Base-by-base conservation (phyloP, 64 coral and sea anemone genomes). In the Actinia tenebrosa region DNA sequence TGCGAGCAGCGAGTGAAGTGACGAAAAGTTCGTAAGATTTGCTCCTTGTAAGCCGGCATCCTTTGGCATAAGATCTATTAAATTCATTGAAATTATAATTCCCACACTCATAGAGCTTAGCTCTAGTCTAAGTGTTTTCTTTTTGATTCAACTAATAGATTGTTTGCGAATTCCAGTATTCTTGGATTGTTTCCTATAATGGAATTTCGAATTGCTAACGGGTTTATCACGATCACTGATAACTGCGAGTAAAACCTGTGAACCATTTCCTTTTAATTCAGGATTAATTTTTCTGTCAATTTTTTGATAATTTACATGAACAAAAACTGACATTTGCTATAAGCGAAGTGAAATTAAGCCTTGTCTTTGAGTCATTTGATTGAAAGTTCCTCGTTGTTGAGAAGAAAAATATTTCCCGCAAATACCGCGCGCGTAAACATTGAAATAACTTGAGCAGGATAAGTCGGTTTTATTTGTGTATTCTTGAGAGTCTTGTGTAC, bases 111-210 rank as follows among this genome's bases (percentile, higher is more conserved):
- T n/a, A 69, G 19, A 69, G 64, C 64, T 25, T 20, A 69, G 64
- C 64, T 69, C 22, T 69, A 23, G 19, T 61, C 15, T 75, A 44
- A 81, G 46, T 15, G 16, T 44, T 81, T 81, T n/a, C 46, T 16
- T 81, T 81, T 53, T 53, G 10, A 18, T 15, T 50, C 50, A 50
- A 50, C 25, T 50, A 53, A 81, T 45, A 81, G 19, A 50, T 81
- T 81, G 53, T 85, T 85, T 55, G 83, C 56, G 56, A 85, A 85
- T 63, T 22, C 83, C 83, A 64, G 50, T 25, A 85, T 85, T 58
- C 46, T 17, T 4, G 11, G 56, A 60, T 85, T 55, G 60, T 85
- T 85, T 85, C 52, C 83, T 85, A 58, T 58, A 85, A 85, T 85
- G 83, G n/a, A 60, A n/a, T 5, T 16, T 22, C 19, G 55, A 44